A percentile compares a stretch with the other conserved stretches of the same genome.
phyloP scores from a whole-genome alignment of 2,797 vertebrate species.

The Poeciliopsis presidionis region DNA sequence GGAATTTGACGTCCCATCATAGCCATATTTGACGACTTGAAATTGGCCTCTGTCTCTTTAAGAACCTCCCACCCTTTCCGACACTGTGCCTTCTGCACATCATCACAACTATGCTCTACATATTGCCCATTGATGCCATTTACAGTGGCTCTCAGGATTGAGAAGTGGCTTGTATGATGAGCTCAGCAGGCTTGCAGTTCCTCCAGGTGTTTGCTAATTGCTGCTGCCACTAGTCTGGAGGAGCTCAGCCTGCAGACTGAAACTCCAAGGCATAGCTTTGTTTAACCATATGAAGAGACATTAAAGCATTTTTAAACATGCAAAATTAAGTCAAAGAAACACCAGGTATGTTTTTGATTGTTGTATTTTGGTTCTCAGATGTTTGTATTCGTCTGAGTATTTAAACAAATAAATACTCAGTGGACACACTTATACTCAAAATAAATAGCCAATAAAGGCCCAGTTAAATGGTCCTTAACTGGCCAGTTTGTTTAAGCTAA shows the following conservation, averaged over 20 bases:
- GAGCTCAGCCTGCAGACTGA: background rate
- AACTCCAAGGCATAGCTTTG: background rate
- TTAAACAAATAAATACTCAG: background rate
- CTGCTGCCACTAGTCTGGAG: background rate
- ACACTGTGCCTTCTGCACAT: background rate
- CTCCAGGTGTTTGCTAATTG: background rate
- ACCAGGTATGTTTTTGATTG: background rate
- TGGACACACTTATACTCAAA: too few species aligned
- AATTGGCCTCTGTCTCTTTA: background rate
- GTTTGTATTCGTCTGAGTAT: background rate
- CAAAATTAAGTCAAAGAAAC: too few species aligned
- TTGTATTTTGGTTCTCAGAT: background rate
- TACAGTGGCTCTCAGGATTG: background rate
- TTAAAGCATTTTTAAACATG: too few species aligned
- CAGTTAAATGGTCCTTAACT: background rate
- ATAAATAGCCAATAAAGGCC: too few species aligned
- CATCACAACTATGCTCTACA: background rate
- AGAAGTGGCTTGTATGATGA: too few species aligned
- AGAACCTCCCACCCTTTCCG: background rate
- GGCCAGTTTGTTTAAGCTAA: background rate
- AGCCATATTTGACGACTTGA: background rate
- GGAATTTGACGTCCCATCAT: background rate
- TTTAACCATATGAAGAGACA: background rate
- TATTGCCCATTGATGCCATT: background rate
- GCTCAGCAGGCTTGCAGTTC: too few species aligned